Evolutionary conservation across 2,888 invertebrate species (phyloP).

Genomic region (Drosophila stalkeri): DNA sequence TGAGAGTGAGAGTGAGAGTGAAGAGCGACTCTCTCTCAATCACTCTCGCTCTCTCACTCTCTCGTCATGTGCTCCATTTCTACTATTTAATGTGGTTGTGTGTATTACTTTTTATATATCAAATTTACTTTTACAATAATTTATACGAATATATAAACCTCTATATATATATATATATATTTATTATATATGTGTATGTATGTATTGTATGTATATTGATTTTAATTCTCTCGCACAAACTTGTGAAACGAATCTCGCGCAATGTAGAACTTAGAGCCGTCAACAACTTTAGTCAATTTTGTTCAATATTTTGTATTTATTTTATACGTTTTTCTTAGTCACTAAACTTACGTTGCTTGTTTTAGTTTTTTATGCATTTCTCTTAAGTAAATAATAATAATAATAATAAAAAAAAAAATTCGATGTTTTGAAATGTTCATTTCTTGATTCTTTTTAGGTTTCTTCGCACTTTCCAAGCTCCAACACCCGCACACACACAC

Average conservation of each 20-base stretch:
- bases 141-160: slow-evolving; percentile 10
- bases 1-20: background rate
- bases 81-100: slow-evolving; percentile 76
- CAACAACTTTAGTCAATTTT: slow-evolving; percentile 64
- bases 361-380: slow-evolving; percentile 4
- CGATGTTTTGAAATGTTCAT: slow-evolving; percentile 42
- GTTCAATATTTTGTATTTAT: slow-evolving; percentile 38
- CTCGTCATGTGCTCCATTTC: slow-evolving; percentile 51
- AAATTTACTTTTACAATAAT: slow-evolving; percentile 44
- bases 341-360: slow-evolving; percentile 37
- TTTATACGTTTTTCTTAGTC: slow-evolving; percentile 57
- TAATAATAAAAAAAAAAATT: slow-evolving; percentile 35
- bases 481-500: slow-evolving; percentile 20
- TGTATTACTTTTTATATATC: slow-evolving; percentile 74
- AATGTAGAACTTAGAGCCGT: slow-evolving; percentile 40
- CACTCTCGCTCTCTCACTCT: background rate
- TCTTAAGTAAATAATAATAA: slow-evolving; percentile 39
- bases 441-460: background rate
- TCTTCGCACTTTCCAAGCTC: background rate
- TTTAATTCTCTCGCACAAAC: slow-evolving; percentile 60
- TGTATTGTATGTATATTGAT: slow-evolving; percentile 13
- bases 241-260: slow-evolving; percentile 65
- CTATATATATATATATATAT: background rate
- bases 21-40: background rate
- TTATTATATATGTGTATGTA: background rate